These are phyloP conservation scores for Sylvilagus bachmani DNA, from an alignment of 2,113 vertebrate genomes.

Conservation along the genomic window DNA sequence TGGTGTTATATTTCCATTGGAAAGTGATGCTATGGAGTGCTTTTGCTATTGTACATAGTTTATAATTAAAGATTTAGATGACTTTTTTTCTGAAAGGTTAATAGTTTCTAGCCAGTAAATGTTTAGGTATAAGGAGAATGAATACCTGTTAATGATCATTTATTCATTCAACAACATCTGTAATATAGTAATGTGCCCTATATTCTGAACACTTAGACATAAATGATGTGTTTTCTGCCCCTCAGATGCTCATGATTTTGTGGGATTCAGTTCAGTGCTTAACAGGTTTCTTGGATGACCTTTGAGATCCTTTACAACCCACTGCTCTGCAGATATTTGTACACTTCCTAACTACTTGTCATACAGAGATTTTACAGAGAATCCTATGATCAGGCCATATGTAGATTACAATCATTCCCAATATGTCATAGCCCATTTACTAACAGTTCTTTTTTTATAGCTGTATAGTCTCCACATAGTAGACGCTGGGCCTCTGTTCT, in stretches of 20 bases:
- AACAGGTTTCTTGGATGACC: background rate
- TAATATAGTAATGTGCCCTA: background rate
- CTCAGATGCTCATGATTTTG: background rate
- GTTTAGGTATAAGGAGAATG: background rate
- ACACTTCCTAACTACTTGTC: background rate
- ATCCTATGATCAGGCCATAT: background rate
- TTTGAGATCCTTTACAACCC: background rate
- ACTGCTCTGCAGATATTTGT: background rate
- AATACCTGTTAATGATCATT: background rate
- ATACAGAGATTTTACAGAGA: background rate
- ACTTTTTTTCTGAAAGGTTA: background rate
- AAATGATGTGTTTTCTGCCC: background rate
- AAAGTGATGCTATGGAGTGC: background rate
- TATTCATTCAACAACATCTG: background rate
- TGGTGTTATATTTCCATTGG: background rate
- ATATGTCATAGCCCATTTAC: background rate
- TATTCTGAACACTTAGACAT: background rate
- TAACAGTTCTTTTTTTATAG: background rate
- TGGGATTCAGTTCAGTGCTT: background rate
- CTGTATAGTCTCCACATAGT: background rate
- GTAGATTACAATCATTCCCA: background rate
- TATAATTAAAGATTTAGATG: slow-evolving; percentile 19
- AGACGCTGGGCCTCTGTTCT: background rate
- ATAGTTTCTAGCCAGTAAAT: background rate
- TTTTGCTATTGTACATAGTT: background rate